Evolutionary conservation across 2,113 vertebrate species (phyloP), one percentile per base, ranked within the genome.

Genomic region (Nibea albiflora): DNA sequence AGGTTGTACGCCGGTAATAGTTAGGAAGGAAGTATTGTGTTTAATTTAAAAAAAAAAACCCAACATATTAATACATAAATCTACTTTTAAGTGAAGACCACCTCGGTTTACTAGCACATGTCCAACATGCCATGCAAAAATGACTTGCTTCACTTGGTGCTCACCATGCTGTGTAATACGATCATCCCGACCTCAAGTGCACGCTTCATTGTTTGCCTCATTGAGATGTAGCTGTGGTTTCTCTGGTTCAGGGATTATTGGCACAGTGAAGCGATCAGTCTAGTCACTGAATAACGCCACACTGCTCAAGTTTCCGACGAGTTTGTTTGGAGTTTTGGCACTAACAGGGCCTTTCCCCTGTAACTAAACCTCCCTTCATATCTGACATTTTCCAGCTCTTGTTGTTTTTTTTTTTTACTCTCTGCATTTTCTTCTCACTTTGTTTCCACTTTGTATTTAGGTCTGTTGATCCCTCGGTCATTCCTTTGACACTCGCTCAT

Each of bases 121-220:
- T 56, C 47, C 14, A 46, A 26, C 50, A 49, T n/a, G 31, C n/a
- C 10, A 2, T 26, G 9, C 22, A 58, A 67, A 39, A 71, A 35
- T n/a, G 50, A 60, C 31, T 46, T 12, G 28, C 46, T 63, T 64
- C 16, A 75, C 73, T 58, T 17, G 1, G 12, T 57, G 81, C 77
- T 74, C 4, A 0, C 46, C 78, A 31, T 60, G 17, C 46, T 22
- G 4, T 63, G 84, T 70, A 88, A 90, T 22, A 1, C 39, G 78
- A 90, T 76, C 68, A 24, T 42, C n/a, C 57, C 0, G 1, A 50
- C 28, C 61, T 66, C 26, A 15, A 42, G 42, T 60, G 26, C 39
- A 47, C 12, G 11, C 44, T 49, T 53, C 63, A 78, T 84, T 86
- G 83, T 84, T 73, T 73, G 44, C 58, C 71, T 81, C 16, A 17